These are phyloP conservation scores for Lycia hirtaria DNA, from an alignment of 2,888 invertebrate genomes.

Conservation along the genomic window DNA sequence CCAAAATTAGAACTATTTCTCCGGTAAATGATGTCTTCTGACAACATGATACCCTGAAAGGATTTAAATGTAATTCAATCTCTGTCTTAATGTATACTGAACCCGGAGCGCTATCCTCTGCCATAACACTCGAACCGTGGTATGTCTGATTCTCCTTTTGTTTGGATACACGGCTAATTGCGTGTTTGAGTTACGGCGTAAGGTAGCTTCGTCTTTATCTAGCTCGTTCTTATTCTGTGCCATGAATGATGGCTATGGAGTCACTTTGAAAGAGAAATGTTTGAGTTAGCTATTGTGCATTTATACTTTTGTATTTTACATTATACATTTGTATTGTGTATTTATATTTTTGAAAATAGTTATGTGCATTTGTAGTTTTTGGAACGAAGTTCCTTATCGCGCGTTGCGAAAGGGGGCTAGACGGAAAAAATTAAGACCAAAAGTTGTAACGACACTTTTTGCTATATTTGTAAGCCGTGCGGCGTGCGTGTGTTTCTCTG, in stretches of 20 bases:
- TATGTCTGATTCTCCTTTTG: slow-evolving; percentile 49
- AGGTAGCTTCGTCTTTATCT: slow-evolving; percentile 4
- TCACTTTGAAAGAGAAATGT: not conserved
- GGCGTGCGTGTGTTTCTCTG: no score
- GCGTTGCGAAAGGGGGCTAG: no score
- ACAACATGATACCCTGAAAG: not conserved
- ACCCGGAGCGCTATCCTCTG: slow-evolving; percentile 23
- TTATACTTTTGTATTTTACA: not conserved
- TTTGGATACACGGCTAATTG: slow-evolving; percentile 44
- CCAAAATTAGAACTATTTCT: not conserved
- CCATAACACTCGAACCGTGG: slow-evolving; percentile 42
- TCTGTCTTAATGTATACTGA: not conserved
- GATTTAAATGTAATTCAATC: slow-evolving; percentile 1
- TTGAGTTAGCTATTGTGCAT: not conserved
- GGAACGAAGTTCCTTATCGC: no score
- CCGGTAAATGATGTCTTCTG: not conserved
- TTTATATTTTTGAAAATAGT: not conserved
- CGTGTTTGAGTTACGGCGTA: slow-evolving; percentile 25
- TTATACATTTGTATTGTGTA: not conserved
- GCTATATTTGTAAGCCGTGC: no score
- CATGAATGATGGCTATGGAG: slow-evolving; percentile 1
- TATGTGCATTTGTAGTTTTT: no score
- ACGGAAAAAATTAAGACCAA: no score
- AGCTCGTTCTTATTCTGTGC: slow-evolving; percentile 6
- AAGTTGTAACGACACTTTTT: no score